Evolutionary conservation across 2,888 invertebrate species (phyloP), one percentile per base, ranked within the genome.

Genomic region (Tanypteryx hageni): DNA sequence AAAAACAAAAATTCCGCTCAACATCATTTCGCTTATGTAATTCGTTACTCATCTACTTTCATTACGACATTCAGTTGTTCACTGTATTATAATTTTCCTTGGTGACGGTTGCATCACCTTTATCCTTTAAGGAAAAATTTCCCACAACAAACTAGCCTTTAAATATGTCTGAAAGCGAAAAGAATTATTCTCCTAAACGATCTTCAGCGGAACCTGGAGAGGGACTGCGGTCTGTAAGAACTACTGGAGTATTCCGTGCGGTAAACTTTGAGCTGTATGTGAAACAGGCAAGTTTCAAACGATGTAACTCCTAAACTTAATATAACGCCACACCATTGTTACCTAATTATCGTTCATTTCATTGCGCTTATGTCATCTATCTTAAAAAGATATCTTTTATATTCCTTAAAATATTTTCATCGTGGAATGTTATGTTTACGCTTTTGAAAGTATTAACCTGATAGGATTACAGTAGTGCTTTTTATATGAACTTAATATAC

Each of bases 241-340:
- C 97, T 22, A 97, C 97, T 5, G 96, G 96, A 93, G 96, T 98
- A 59, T 99, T 99, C 95, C 96, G 97, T 94, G 96, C 97, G 58
- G 95, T 98, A 0, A 99, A 99, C 95, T 99, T 98, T 95, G 99
- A 99, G 95, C 95, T 99, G 0, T 99, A 98, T 95, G 96, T 97
- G 0, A 98, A 97, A 95, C 99, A 98, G 93, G 99, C 99, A 96
- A 96, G 97, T 95, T 84, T 92, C 2, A 3, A 44, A 44, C 5
- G 44, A 44, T 44, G 1, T 44, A 44, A 44, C 44, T 44, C 5
- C 5, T 44, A 44, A 44, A 44, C 44, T 44, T 44, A 44, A 44
- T 44, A 5, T 44, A 44, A 44, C 5, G 5, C 44, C 44, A 44
- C 3, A 44, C 44, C 1, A 44, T 44, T 44, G 44, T 44, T 44